Conservation (phyloP, 1,140 invertebrate genomes). For the Liolophura sinensis region DNA sequence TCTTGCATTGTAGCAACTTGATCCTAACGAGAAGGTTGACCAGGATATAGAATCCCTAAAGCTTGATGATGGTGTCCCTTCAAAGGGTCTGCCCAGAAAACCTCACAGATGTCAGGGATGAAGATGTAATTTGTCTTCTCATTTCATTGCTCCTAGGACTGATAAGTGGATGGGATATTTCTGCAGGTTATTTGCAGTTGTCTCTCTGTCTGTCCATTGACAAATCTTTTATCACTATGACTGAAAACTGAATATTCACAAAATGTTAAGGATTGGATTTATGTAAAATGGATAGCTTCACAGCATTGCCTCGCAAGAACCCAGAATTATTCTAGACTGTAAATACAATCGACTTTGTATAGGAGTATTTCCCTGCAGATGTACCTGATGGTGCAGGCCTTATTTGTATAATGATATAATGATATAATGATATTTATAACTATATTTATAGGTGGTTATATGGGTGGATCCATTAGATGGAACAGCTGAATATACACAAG, state of each 20-base stretch:
- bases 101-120: constrained; percentile 66
- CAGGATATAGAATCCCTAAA: constrained; percentile 40
- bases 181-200: background rate
- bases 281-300: too few species aligned
- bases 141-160: background rate
- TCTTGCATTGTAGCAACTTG: constrained; percentile 42
- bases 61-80: constrained; percentile 68
- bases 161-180: background rate
- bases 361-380: too few species aligned
- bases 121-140: constrained; percentile 59
- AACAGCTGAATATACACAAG: constrained; percentile 90
- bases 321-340: too few species aligned
- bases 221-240: too few species aligned
- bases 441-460: constrained; percentile 70
- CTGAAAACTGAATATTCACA: too few species aligned
- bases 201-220: background rate
- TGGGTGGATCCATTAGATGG: constrained; percentile 99
- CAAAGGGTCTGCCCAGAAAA: constrained; percentile 67
- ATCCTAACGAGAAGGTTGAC: constrained; percentile 38
- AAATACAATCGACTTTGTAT: too few species aligned
- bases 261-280: too few species aligned
- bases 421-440: background rate
- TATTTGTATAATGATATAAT: background rate
- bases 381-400: too few species aligned
- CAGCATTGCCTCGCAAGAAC: too few species aligned